A percentile compares a stretch with the other conserved stretches of the same genome.
phyloP scores from a whole-genome alignment of 1,140 invertebrate genomes.

The Laupala kohalensis region DNA sequence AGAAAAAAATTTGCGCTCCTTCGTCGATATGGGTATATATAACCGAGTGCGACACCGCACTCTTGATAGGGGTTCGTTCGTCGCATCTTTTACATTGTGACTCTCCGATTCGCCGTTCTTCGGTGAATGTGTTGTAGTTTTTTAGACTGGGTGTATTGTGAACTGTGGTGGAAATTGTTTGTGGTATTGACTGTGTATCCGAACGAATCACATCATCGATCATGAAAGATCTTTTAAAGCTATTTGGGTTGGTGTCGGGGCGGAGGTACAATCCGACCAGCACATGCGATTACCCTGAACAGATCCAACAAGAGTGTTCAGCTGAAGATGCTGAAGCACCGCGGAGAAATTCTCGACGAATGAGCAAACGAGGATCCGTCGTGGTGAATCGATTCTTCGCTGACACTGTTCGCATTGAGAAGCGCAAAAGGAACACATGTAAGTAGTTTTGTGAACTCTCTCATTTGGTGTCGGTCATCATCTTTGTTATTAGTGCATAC shows the following conservation, averaged over 20 bases:
- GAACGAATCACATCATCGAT: background rate
- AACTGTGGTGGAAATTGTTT: background rate
- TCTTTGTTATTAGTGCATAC: too few species aligned
- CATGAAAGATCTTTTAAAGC: background rate
- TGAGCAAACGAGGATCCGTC: background rate
- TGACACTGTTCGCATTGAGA: background rate
- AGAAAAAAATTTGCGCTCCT: background rate
- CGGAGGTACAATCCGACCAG: background rate
- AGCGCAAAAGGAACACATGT: background rate
- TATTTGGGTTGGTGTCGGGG: background rate
- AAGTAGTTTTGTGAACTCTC: too few species aligned
- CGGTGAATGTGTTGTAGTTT: background rate
- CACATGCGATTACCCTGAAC: background rate
- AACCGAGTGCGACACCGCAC: background rate
- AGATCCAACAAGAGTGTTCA: background rate
- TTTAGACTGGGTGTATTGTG: background rate
- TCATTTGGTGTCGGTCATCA: too few species aligned
- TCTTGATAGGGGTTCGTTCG: background rate
- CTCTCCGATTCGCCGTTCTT: background rate
- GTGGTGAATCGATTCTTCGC: background rate
- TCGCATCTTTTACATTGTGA: background rate
- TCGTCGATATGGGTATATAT: background rate
- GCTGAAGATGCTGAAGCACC: background rate
- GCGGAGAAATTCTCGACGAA: too few species aligned
- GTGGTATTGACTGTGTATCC: background rate